Base-by-base conservation (phyloP, 2,113 vertebrate genomes). In the Tilapia sparmanii region DNA sequence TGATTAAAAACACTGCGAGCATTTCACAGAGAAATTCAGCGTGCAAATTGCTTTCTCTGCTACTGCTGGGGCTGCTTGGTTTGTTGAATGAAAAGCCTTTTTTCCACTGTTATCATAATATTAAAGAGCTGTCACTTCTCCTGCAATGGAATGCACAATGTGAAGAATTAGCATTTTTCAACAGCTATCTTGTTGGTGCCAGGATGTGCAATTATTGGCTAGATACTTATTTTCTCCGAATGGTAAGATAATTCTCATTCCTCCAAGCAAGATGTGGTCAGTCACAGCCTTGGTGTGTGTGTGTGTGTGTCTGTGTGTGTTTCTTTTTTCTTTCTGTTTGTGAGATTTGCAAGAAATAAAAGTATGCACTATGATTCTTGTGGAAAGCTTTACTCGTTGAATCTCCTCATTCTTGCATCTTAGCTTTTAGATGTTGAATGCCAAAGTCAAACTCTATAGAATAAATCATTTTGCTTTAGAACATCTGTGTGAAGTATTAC, bases 1-100 rank as follows among this genome's bases (percentile, higher is more conserved):
- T 94, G 95, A 96, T 96, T 95, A 95, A 95, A 95, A 96, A 94
- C 94, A 95, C 95, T 94, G 92, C 87, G 76, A 94, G 94, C 94
- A 86, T 94, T 96, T 94, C 91, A 92, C 91, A 94, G 90, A 73
- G 81, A 94, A 95, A 95, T 94, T 95, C 94, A 94, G 91, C 94
- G 95, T 95, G 94, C 91, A 95, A 96, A 96, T 96, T 94, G 92
- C 78, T 93, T 95, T 94, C 84, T 91, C 88, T 91, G 87, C 82
- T 83, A 90, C 90, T 90, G 90, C 91, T 87, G 84, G 86, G 91
- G 87, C 90, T 91, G 86, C 84, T 85, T 55, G 35, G 90, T 92
- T 93, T 91, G 80, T 83, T 88, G 91, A 93, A 91, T 86, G 82
- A 94, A 91, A 92, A 86, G 76, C 78, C 78, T 88, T 87, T 80